These are phyloP conservation scores for Danionella cerebrum DNA, from an alignment of 2,113 vertebrate species.

Conservation along the genomic window DNA sequence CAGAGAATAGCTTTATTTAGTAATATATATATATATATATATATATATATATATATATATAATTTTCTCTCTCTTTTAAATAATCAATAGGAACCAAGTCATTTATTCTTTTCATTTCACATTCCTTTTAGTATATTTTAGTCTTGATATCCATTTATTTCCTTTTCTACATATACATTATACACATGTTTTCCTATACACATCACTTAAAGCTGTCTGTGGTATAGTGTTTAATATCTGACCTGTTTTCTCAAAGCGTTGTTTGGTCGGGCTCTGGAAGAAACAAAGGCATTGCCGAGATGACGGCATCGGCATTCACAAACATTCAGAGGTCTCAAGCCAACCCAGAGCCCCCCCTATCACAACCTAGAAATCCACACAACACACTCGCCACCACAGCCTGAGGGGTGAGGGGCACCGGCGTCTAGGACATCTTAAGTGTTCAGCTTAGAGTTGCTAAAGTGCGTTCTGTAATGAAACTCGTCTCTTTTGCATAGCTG, in stretches of 20 bases:
- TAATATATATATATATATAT: neutral
- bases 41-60: neutral
- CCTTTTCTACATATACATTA: conserved; percentile 86
- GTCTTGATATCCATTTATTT: conserved; percentile 55
- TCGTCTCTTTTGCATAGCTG: conserved; percentile 36
- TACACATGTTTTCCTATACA: conserved; percentile 75
- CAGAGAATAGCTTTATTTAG: conserved; percentile 7
- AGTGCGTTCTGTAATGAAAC: conserved; percentile 5
- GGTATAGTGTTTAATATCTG: conserved; percentile 34
- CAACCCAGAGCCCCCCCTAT: neutral
- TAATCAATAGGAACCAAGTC: conserved; percentile 32
- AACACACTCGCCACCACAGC: neutral
- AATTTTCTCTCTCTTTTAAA: neutral
- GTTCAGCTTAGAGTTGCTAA: neutral
- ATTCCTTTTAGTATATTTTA: conserved; percentile 39
- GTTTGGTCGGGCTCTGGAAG: conserved; percentile 50
- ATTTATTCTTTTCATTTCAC: conserved; percentile 30
- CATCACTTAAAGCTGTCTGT: conserved; percentile 53
- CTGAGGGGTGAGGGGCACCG: conserved; percentile 6
- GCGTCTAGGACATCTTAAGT: neutral
- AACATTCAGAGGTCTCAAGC: conserved; percentile 45
- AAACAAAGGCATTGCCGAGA: conserved; percentile 50
- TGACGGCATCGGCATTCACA: conserved; percentile 52
- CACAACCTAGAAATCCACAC: neutral
- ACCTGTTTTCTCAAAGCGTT: conserved; percentile 26